Evolutionary conservation across 2,113 vertebrate species (phyloP), one percentile per base, ranked within the genome.

Genomic region (Rhabdornis inornatus): DNA sequence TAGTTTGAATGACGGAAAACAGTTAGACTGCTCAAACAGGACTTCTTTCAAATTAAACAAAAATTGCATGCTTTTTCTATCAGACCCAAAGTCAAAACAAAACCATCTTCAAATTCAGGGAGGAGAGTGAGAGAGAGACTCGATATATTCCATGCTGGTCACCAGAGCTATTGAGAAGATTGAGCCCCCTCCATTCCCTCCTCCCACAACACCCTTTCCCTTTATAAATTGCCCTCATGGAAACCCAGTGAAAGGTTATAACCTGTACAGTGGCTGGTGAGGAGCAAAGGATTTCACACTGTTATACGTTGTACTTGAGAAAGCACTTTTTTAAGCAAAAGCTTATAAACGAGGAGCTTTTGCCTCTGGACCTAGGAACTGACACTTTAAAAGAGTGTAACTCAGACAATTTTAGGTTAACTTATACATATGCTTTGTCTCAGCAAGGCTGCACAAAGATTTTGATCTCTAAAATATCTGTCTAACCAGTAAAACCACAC

Each of bases 391-490:
- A 85, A 82, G 23, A 39, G 35, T 57, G 28, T 4, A 71, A 42
- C 27, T 71, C 24, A 31, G 65, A 91, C 22, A 77, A 89, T 33
- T 70, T n/a, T 45, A 69, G 28, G 61, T 52, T 90, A 76, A 35
- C 37, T 87, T 59, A 87, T 4, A 89, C n/a, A 66, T 40, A 80
- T 27, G 42, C 20, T 75, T 57, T 61, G 80, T 33, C 63, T 68
- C 20, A 11, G 57, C 37, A 30, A 87, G 75, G 83, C 50, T 79
- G 44, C n/a, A 39, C 37, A 16, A 95, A 82, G 42, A 52, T 80
- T 97, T 90, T 94, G 13, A 66, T 84, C 44, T 90, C 47, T 52
- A 86, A 94, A 94, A 93, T 71, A 94, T 57, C 45, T 13, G 0
- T 50, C 83, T 50, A 55, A 79, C 25, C n/a, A 39, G 78, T 42